A percentile compares a stretch with the other conserved stretches of the same genome.
These are phyloP conservation scores for Teinopalpus imperialis DNA, from an alignment of 2,888 invertebrate genomes.

Conservation along the genomic window DNA sequence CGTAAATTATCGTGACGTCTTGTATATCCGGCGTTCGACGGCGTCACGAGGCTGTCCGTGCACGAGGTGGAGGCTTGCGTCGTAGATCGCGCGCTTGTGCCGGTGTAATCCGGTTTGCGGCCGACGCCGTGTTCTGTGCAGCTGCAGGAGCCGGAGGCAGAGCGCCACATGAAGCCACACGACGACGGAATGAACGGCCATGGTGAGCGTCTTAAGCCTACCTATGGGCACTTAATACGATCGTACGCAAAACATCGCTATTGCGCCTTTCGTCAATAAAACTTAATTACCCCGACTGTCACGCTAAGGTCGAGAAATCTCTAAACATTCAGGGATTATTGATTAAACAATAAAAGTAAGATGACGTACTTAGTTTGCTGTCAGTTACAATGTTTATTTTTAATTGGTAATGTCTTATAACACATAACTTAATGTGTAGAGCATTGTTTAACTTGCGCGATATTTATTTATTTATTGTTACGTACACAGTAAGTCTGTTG, in stretches of 20 bases:
- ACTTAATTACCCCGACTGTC: neutral
- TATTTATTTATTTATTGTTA: no score
- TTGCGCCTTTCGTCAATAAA: no score
- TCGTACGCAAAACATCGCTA: neutral
- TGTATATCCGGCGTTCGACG: neutral
- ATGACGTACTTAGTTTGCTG: no score
- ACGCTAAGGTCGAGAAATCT: neutral
- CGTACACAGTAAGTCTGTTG: no score
- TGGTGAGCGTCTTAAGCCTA: slow-evolving; percentile 42
- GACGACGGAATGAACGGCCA: slow-evolving; percentile 61
- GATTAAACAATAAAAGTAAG: no score
- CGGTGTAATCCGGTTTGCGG: slow-evolving; percentile 16
- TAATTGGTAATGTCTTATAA: neutral
- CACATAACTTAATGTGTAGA: no score
- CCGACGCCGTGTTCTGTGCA: slow-evolving; percentile 9
- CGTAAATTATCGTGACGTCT: neutral
- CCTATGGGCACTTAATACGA: neutral
- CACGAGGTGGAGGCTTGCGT: slow-evolving; percentile 5
- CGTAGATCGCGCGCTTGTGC: slow-evolving; percentile 8
- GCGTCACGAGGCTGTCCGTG: slow-evolving; percentile 1
- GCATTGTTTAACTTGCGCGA: slow-evolving; percentile 3
- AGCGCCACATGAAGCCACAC: slow-evolving; percentile 52
- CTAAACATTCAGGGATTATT: neutral
- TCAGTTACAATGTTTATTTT: no score
- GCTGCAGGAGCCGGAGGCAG: slow-evolving; percentile 2